phyloP scores from a whole-genome alignment of 2,888 invertebrate genomes.

The Dasypolia templi region DNA sequence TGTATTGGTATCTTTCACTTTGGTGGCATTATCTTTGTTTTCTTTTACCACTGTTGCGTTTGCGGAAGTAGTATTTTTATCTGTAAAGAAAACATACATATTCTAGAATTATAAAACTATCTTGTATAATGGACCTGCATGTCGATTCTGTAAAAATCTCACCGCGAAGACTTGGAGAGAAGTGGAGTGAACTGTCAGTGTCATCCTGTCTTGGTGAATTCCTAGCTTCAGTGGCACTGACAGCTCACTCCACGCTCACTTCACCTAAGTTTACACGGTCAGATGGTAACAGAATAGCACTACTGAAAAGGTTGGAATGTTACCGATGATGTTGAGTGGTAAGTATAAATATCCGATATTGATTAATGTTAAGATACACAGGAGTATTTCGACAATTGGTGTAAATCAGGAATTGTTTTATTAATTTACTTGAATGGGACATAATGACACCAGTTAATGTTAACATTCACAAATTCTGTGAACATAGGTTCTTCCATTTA shows the following conservation, averaged over 20 bases:
- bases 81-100: constrained; percentile 71
- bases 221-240: too few relatives aligned
- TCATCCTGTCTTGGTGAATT: too few relatives aligned
- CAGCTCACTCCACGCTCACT: too few relatives aligned
- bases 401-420: background rate
- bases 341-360: background rate
- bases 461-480: background rate
- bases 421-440: background rate
- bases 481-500: background rate
- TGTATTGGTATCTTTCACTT: constrained; percentile 15
- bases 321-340: background rate
- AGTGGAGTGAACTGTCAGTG: too few relatives aligned
- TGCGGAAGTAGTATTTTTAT: constrained; percentile 66
- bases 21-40: constrained; percentile 49
- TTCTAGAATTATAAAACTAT: background rate
- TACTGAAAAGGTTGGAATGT: background rate
- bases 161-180: too few relatives aligned
- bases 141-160: too few relatives aligned
- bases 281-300: too few relatives aligned
- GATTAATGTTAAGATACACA: background rate
- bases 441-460: background rate
- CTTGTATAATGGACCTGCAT: background rate
- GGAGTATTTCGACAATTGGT: background rate
- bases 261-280: too few relatives aligned
- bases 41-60: constrained; percentile 61